Base-by-base conservation (phyloP, 2,113 vertebrate genomes). In the Eurystomus gularis region DNA sequence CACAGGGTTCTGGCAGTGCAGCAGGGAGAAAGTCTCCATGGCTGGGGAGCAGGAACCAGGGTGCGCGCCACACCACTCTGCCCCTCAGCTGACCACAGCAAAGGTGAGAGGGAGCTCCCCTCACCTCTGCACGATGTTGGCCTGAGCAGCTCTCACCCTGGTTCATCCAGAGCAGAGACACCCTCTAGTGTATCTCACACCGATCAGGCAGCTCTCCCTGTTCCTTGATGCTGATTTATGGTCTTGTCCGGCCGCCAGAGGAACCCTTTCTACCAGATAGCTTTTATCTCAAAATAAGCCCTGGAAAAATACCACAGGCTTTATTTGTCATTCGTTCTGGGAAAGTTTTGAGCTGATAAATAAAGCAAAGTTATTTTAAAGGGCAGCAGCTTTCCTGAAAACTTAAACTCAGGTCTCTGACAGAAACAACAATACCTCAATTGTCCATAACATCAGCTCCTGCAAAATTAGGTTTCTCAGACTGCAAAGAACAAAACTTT, bases 281-380 rank as follows among this genome's bases (percentile, higher is more conserved):
- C 71, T 91, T 96, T 92, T 79, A 96, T 94, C 88, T 95, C 83
- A 95, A 96, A 97, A 97, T 88, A 96, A 85, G 66, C 88, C 77
- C 90, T 92, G 87, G 87, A 94, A 96, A 91, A 95, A 94, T 85
- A 93, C 48, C 86, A 88, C 52, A 24, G 75, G 70, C 80, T 97
- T 97, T 96, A 97, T 97, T 97, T 96, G 91, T 95, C 86, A 70
- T 86, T 96, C 16, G 28, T 76, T 93, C 96, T 98, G 97, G 97
- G 97, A 97, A 98, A 97, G 82, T 96, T 93, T 94, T 82, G 94
- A 96, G 90, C 81, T 90, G 96, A 96, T 94, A 96, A 93, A 96
- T 86, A 92, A 96, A 92, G 77, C 2, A 25, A 92, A 93, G 88
- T 81, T 97, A 97, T 97, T 98, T 97, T 94, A 97, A 97, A 96